Evolutionary conservation across 2,797 vertebrate species (phyloP), one percentile per base, ranked within the genome.

Genomic region (Myoxocephalus aenaeus): DNA sequence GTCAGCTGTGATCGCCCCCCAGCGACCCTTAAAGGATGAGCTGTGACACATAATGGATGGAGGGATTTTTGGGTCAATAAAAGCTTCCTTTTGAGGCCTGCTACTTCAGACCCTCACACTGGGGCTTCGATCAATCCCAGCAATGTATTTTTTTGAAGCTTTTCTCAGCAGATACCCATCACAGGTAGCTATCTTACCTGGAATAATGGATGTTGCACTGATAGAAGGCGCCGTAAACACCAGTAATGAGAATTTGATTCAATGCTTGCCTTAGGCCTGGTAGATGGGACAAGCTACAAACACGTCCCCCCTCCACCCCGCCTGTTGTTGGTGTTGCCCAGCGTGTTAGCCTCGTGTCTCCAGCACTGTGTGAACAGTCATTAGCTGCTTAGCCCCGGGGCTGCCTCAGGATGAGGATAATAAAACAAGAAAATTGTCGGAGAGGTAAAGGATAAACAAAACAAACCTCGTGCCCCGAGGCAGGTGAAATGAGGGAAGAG

Each of bases 171-270:
- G 61, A 65, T 25, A 58, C 3, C 22, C 20, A 46, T 38, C 61
- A 50, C 40, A 54, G 38, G 56, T 50, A 38, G 48, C 62, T 32
- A 34, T 42, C 50, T 54, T 27, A 75, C 44, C 53, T 64, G 46
- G 32, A 70, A 70, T 44, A 58, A 36, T 48, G 40, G 20, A 71
- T 27, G 38, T 20, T 54, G 61, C 56, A 8, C 48, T 61, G 32
- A 34, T 50, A 34, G 25, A 25, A 71, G 50, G 38, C n/a, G 27
- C 42, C 48, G 32, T 36, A 62, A 69, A 34, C 53, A 29, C 0
- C 38, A 32, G 68, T 75, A 58, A 75, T 58, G 54, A 32, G 73
- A 34, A 38, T 72, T 58, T 72, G 72, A 79, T 63, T 64, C 67
- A 66, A 44, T 12, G 42, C 44, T 56, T 20, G 22, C 76, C 72